Evolutionary conservation across 2,113 vertebrate species (phyloP).

Genomic region (Pollimyrus isidori): DNA sequence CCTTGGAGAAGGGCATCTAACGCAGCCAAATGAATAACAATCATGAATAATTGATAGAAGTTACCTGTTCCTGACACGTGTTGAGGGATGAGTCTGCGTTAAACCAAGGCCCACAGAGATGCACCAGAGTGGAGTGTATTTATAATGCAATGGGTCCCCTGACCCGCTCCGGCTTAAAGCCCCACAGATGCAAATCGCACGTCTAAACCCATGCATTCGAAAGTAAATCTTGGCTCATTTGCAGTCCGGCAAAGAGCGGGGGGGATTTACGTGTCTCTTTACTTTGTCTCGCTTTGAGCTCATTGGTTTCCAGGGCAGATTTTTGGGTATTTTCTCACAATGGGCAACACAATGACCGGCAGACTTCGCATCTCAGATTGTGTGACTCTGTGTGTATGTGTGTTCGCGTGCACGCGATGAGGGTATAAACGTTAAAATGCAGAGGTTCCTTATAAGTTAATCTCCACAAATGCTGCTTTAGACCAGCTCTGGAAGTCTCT

Average conservation of each 20-base stretch:
- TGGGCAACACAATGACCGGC: neutral
- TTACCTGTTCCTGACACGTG: neutral
- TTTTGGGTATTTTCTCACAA: neutral
- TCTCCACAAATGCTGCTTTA: neutral
- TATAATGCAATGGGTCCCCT: neutral
- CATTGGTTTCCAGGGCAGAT: neutral
- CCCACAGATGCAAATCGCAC: neutral
- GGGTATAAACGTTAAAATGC: neutral
- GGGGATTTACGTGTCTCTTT: neutral
- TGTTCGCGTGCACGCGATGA: neutral
- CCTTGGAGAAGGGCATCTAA: neutral
- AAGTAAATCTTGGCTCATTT: neutral
- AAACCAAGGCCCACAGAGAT: neutral
- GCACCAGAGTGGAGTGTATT: neutral
- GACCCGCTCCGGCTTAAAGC: neutral
- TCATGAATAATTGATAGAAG: slow-evolving; percentile 10
- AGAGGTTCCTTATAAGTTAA: neutral
- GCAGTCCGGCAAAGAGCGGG: neutral
- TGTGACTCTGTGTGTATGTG: neutral
- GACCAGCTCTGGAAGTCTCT: too few relatives aligned
- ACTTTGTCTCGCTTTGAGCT: neutral
- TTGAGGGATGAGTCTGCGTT: neutral
- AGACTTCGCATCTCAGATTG: neutral
- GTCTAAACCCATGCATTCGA: neutral
- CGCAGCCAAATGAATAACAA: slow-evolving; percentile 1